Evolutionary conservation across 2,888 invertebrate genomes (phyloP).

Genomic region (Deilephila porcellus): DNA sequence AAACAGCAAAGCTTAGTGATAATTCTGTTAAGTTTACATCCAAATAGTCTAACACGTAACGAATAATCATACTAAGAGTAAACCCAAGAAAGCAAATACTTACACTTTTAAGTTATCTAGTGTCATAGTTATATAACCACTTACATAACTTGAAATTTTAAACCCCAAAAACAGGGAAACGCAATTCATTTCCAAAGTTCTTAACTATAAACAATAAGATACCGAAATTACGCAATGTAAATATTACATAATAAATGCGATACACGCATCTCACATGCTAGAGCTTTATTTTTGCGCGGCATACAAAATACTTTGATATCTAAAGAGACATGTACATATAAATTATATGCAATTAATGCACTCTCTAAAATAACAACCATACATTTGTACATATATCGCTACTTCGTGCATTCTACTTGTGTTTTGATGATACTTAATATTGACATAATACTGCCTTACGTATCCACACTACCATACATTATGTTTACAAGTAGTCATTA

Average conservation of each 20-base stretch:
- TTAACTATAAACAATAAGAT: neutral
- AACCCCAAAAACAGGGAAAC: neutral
- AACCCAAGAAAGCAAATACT: too few relatives aligned
- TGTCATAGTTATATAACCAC: neutral
- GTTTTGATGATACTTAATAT: slow-evolving; percentile 9
- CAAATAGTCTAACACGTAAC: too few relatives aligned
- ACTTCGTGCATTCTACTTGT: slow-evolving; percentile 8
- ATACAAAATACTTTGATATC: neutral
- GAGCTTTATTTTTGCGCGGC: neutral
- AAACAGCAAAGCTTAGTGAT: too few relatives aligned
- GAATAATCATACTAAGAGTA: too few relatives aligned
- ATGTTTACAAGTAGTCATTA: neutral
- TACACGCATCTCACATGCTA: neutral
- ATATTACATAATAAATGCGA: neutral
- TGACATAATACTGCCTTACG: slow-evolving; percentile 21
- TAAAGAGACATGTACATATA: neutral
- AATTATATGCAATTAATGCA: slow-evolving; percentile 4
- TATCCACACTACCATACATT: neutral
- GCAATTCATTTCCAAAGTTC: neutral
- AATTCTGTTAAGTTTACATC: too few relatives aligned
- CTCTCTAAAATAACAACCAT: neutral
- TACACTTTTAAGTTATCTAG: too few relatives aligned
- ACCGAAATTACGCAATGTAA: neutral
- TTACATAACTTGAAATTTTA: neutral
- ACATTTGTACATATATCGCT: neutral